A percentile compares a stretch with the other conserved stretches of the same genome.
Conservation (phyloP, 2,113 vertebrate genomes). For the Pogonocichla stellata region DNA sequence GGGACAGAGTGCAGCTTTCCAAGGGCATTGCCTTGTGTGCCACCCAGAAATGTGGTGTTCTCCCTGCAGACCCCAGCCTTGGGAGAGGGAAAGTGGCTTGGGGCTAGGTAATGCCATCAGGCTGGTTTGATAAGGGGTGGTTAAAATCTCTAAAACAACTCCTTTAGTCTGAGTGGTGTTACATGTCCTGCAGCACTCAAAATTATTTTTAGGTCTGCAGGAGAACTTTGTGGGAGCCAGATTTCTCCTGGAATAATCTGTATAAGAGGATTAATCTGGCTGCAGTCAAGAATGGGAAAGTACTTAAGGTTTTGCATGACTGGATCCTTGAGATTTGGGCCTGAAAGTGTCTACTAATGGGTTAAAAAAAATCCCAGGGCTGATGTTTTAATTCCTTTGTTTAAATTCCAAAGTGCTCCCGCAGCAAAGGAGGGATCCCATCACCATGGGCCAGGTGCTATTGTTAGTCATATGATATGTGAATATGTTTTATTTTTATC, state of each 20-base stretch:
- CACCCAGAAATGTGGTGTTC: not conserved
- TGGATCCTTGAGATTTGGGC: not conserved
- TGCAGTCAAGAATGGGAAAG: conserved; percentile 27
- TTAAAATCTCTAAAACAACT: not conserved
- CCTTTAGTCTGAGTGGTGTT: not conserved
- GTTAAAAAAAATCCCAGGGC: conserved; percentile 24
- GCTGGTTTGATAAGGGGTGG: not conserved
- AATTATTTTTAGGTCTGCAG: conserved; percentile 4
- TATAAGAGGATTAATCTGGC: conserved; percentile 33
- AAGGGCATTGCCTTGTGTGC: not conserved
- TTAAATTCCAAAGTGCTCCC: conserved; percentile 18
- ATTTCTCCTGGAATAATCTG: conserved; percentile 34
- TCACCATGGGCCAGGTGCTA: conserved; percentile 43
- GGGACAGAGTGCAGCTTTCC: not conserved
- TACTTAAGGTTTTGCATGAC: conserved; percentile 8
- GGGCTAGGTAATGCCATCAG: not conserved
- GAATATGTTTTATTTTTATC: conserved; percentile 56
- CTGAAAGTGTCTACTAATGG: not conserved
- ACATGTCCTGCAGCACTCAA: not conserved
- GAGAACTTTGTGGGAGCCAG: conserved; percentile 5
- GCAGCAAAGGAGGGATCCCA: not conserved
- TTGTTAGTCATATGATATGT: conserved; percentile 44
- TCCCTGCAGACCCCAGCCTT: not conserved
- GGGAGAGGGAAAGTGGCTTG: not conserved
- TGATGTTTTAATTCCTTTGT: conserved; percentile 52